A percentile compares a stretch with the other conserved stretches of the same genome.
Conservation (phyloP, 2,113 vertebrate genomes). For the Mugil cephalus region DNA sequence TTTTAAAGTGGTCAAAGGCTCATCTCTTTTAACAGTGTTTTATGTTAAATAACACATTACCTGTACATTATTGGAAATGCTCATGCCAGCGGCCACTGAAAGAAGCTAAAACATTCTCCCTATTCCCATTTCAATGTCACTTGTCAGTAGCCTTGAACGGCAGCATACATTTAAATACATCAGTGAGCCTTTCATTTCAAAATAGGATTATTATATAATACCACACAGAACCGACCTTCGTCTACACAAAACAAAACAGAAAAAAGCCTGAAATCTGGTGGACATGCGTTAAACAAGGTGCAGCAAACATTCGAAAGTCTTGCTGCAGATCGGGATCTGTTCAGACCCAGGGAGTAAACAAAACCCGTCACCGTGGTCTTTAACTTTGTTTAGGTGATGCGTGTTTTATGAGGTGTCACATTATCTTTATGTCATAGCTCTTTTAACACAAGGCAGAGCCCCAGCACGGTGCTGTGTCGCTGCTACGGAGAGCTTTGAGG, state of each 20-base stretch:
- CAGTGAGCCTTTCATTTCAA: neutral
- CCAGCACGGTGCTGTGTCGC: no score
- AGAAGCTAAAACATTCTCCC: neutral
- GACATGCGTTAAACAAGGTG: neutral
- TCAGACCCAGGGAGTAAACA: neutral
- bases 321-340: neutral
- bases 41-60: slow-evolving; percentile 19
- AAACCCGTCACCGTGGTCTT: neutral
- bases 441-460: neutral
- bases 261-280: neutral
- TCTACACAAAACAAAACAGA: neutral
- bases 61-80: neutral
- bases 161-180: neutral
- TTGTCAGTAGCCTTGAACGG: neutral
- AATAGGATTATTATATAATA: slow-evolving; percentile 1
- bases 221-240: neutral
- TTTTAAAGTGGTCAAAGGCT: slow-evolving; percentile 4
- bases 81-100: neutral
- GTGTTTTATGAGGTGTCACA: neutral
- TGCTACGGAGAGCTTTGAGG: no score
- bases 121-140: slow-evolving; percentile 10
- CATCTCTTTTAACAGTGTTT: neutral
- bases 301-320: neutral
- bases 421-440: neutral
- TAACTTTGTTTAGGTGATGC: neutral